Percentiles rank a stretch among this genome's conserved stretches.
These are phyloP conservation scores for Arctopsyche grandis DNA, from an alignment of 1,140 invertebrate species.

Conservation along the genomic window DNA sequence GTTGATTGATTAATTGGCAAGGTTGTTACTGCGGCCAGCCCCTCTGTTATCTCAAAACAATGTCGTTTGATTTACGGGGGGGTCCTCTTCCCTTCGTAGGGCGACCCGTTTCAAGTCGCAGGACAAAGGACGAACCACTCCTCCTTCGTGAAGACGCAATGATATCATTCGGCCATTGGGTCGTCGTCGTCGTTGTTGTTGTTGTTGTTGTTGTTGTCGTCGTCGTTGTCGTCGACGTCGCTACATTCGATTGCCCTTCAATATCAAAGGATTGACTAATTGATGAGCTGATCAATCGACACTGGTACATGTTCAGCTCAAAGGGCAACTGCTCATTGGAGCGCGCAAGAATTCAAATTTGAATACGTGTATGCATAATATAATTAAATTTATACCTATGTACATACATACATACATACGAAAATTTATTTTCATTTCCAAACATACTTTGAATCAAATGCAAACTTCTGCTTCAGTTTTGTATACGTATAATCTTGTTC, in stretches of 20 bases:
- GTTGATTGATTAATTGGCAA: neutral
- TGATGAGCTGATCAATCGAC: constrained; percentile 14
- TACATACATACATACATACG: too few relatives aligned
- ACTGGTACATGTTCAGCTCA: neutral
- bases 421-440: too few relatives aligned
- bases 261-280: constrained; percentile 27
- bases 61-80: constrained; percentile 18
- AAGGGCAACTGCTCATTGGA: neutral
- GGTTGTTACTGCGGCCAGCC: neutral
- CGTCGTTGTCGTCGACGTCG: neutral
- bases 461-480: too few relatives aligned
- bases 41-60: neutral
- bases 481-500: too few relatives aligned
- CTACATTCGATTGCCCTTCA: neutral
- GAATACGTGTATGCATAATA: too few relatives aligned
- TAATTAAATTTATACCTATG: too few relatives aligned
- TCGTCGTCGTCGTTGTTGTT: neutral
- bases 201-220: constrained; percentile 16
- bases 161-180: neutral
- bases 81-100: neutral
- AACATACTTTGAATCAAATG: too few relatives aligned
- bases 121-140: neutral
- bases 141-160: neutral
- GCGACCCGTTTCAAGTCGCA: neutral
- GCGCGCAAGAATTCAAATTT: neutral